These are phyloP conservation scores for Pharmacophagus antenor DNA, from an alignment of 2,888 invertebrate genomes.

Conservation along the genomic window DNA sequence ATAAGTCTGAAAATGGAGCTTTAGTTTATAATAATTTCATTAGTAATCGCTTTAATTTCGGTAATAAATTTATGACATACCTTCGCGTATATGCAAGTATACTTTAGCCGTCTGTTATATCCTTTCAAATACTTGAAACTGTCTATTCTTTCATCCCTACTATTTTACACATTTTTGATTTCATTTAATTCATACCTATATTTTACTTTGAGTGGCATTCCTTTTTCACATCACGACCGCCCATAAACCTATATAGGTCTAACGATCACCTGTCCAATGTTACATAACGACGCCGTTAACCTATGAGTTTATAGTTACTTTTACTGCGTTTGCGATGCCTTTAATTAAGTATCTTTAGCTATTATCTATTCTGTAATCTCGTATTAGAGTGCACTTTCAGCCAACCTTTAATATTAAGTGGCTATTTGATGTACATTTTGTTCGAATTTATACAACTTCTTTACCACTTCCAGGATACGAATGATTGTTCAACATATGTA, in stretches of 20 bases:
- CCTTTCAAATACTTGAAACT: no score
- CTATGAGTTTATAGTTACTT: slow-evolving; percentile 20
- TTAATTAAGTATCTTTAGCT: slow-evolving; percentile 7
- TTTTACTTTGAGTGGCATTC: neutral
- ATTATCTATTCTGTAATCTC: neutral
- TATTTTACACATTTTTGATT: neutral
- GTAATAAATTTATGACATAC: no score
- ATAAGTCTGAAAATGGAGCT: no score
- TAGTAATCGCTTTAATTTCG: no score
- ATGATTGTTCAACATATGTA: neutral
- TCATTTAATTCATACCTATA: neutral
- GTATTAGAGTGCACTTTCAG: neutral
- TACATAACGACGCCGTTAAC: slow-evolving; percentile 29
- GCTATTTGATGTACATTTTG: neutral
- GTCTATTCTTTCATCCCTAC: neutral
- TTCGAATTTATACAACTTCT: neutral
- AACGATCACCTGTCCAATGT: slow-evolving; percentile 25
- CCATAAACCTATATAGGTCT: slow-evolving; percentile 2
- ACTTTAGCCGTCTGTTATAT: no score
- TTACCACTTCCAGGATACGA: neutral
- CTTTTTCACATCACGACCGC: neutral
- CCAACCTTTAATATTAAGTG: neutral
- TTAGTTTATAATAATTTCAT: no score
- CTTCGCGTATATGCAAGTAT: no score
- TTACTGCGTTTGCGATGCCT: slow-evolving; percentile 12